phyloP scores from a whole-genome alignment of 2,888 invertebrate species.

The Griposia aprilina region DNA sequence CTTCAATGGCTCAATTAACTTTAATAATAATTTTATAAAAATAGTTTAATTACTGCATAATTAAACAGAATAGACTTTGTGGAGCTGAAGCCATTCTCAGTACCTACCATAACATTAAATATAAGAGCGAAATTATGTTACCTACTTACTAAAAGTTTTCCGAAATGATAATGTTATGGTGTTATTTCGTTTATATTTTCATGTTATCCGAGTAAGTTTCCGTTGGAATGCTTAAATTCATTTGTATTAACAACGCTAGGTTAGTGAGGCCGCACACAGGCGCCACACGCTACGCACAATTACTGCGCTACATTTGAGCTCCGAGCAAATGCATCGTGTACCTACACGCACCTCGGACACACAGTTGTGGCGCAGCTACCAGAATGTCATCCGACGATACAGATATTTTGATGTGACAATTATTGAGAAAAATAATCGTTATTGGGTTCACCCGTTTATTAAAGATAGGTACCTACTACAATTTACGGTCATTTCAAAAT shows the following conservation, averaged over 20 bases:
- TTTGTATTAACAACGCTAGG: not conserved
- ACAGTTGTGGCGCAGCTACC: too few species aligned
- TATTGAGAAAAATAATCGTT: too few species aligned
- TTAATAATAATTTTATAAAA: conserved; percentile 4
- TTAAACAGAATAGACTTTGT: conserved; percentile 19
- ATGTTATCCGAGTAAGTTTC: not conserved
- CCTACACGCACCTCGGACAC: too few species aligned
- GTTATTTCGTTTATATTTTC: not conserved
- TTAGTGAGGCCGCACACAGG: too few species aligned
- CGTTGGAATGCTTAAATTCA: conserved; percentile 19
- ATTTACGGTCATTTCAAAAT: too few species aligned
- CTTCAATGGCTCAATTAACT: conserved; percentile 47
- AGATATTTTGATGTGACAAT: too few species aligned
- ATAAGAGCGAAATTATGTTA: not conserved
- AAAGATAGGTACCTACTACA: too few species aligned
- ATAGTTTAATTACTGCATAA: conserved; percentile 27
- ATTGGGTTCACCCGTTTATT: too few species aligned
- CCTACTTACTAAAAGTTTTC: not conserved
- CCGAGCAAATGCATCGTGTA: too few species aligned
- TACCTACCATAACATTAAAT: not conserved
- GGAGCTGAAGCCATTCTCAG: conserved; percentile 9
- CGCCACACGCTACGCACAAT: too few species aligned
- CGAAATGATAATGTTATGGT: not conserved
- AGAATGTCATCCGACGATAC: too few species aligned
- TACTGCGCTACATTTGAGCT: too few species aligned